phyloP scores from a whole-genome alignment of 1,140 invertebrate species.

The Ditylenchus dipsaci region DNA sequence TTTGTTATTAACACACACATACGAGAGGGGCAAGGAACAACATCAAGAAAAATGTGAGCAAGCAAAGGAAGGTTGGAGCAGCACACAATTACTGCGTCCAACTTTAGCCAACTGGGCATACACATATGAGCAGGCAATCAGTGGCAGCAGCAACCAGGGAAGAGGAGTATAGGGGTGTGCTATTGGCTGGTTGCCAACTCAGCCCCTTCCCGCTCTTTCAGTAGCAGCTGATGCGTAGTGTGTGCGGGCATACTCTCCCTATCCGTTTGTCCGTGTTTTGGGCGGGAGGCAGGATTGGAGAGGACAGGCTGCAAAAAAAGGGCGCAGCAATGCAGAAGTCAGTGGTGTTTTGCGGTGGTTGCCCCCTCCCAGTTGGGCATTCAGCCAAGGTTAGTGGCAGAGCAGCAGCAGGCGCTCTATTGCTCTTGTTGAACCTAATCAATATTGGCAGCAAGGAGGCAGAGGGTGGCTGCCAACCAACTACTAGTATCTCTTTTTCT shows the following conservation, averaged over 20 bases:
- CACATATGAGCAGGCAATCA: not conserved
- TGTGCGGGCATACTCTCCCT: not conserved
- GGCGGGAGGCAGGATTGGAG: not conserved
- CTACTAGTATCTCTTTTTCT: too few species aligned
- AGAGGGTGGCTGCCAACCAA: too few species aligned
- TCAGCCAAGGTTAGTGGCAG: too few species aligned
- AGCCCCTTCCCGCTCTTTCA: not conserved
- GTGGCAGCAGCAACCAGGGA: not conserved
- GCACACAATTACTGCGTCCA: not conserved
- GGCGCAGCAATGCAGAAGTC: not conserved
- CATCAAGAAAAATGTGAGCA: not conserved
- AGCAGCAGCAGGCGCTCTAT: too few species aligned
- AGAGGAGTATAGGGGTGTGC: not conserved
- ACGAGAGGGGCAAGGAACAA: not conserved
- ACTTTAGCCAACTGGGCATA: not conserved
- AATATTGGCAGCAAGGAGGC: too few species aligned
- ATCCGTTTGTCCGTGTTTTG: not conserved
- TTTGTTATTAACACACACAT: constrained; percentile 5
- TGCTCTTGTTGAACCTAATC: too few species aligned
- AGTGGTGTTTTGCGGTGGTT: too few species aligned
- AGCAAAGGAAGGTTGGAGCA: not conserved
- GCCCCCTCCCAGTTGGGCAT: too few species aligned
- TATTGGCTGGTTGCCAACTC: not conserved
- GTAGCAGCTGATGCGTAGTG: not conserved
- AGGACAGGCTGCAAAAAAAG: too few species aligned